Conservation (phyloP, 2,888 invertebrate species). For the Osmoderma eremita region DNA sequence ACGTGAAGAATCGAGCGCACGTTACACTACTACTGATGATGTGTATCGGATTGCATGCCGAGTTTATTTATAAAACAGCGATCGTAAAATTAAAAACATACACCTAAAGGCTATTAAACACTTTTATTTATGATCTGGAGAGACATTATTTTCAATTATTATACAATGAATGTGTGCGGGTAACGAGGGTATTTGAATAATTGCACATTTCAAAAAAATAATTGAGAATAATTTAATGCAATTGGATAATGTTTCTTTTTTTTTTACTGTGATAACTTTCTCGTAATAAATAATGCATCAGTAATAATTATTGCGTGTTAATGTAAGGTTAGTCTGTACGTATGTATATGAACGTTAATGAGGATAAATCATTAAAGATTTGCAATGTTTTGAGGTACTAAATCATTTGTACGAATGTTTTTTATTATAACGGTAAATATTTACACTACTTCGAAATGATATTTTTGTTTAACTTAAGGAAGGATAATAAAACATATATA, state of each 20-base stretch:
- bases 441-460: too few relatives aligned
- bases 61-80: conserved; percentile 31
- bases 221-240: conserved; percentile 22
- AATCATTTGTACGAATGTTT: too few relatives aligned
- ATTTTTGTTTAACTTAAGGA: too few relatives aligned
- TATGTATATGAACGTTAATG: too few relatives aligned
- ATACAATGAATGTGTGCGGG: conserved; percentile 25
- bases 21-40: too few relatives aligned
- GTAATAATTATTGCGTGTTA: conserved; percentile 5
- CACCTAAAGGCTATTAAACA: background rate
- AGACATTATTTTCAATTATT: conserved; percentile 33
- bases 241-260: conserved; percentile 13
- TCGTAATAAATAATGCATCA: conserved; percentile 26
- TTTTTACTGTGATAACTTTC: conserved; percentile 18
- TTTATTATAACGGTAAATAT: too few relatives aligned
- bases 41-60: conserved; percentile 21
- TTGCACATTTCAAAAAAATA: conserved; percentile 14
- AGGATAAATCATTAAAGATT: too few relatives aligned
- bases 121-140: conserved; percentile 30
- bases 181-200: conserved; percentile 33
- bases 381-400: too few relatives aligned
- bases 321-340: too few relatives aligned
- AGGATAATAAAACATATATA: too few relatives aligned
- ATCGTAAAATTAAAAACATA: conserved; percentile 38
- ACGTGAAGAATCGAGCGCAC: background rate